Base-by-base conservation (phyloP, 1,140 invertebrate species). In the Plectus sambesii region DNA sequence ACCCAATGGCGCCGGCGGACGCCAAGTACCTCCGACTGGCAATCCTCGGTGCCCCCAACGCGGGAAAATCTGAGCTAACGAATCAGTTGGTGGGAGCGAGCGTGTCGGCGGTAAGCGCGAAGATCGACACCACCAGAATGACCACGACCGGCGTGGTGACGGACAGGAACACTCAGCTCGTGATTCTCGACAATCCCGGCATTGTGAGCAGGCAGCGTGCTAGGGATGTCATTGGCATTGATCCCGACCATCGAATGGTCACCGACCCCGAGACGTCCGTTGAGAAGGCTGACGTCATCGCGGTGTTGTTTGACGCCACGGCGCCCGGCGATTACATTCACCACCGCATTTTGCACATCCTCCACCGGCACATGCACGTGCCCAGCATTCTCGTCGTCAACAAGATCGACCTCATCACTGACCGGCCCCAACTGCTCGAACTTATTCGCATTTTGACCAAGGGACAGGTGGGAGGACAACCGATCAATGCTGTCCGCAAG, bases 131-230 rank as follows among this genome's bases (percentile, higher is more conserved):
- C 6, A 67, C 64, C 4, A 58, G 52, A 25, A 39, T 48, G 61
- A 67, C 68, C 36, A 54, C 53, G 5, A 50, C 43, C 4, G 52
- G 55, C 6, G 20, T 47, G 9, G 12, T 66, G 2, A 66, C 59
- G 6, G 62, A 65, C 43, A 45, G 61, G 12, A 27, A 56, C 30
- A 47, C 33, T 23, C 66, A 69, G 43, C 53, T 67, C 2, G 42
- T 61, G n/a, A 54, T 67, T 20, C 60, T 69, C 5, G 64, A 67
- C 40, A 59, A 52, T 33, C 64, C 64, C 2, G 64, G 64, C 47
- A 42, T 63, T 6, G 51, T 67, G 17, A 60, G 64, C 12, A 53
- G 51, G 3, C 42, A 46, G 3, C 64, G 69, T 42, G 64, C 61
- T 3, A 63, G 48, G 15, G 46, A 69, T 15, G 47, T 63, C 19